phyloP scores from a whole-genome alignment of 2,113 vertebrate genomes.

The Lampris incognitus region DNA sequence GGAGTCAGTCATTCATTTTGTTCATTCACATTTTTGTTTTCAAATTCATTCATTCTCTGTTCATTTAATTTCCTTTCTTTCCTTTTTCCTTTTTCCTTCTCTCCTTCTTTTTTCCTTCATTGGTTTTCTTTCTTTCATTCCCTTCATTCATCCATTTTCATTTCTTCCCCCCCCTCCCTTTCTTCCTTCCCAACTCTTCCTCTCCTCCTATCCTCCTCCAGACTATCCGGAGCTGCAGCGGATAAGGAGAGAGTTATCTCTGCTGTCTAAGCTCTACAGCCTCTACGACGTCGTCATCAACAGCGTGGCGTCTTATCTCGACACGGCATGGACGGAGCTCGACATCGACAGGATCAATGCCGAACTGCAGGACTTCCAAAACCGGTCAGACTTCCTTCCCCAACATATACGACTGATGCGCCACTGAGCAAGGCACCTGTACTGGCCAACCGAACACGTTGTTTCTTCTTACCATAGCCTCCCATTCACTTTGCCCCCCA shows the following conservation, averaged over 20 bases:
- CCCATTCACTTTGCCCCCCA: too few relatives aligned
- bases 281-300: conserved; percentile 82
- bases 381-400: conserved; percentile 63
- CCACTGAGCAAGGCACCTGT: too few relatives aligned
- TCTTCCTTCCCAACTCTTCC: not conserved
- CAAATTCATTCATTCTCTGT: too few relatives aligned
- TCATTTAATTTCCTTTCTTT: too few relatives aligned
- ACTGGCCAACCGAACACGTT: too few relatives aligned
- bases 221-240: conserved; percentile 86
- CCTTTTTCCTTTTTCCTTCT: too few relatives aligned
- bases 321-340: conserved; percentile 85
- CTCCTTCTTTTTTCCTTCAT: not conserved
- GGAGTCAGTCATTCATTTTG: too few relatives aligned
- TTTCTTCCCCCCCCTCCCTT: not conserved
- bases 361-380: conserved; percentile 88
- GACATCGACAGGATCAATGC: conserved; percentile 84
- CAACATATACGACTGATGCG: too few relatives aligned
- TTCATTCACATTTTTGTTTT: too few relatives aligned
- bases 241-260: conserved; percentile 83
- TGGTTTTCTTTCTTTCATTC: not conserved
- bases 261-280: conserved; percentile 86
- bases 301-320: conserved; percentile 78
- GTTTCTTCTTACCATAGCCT: too few relatives aligned
- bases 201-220: conserved; percentile 52
- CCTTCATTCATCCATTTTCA: not conserved